These are phyloP conservation scores for Acleris holmiana DNA, from an alignment of 2,888 invertebrate genomes.

Conservation along the genomic window DNA sequence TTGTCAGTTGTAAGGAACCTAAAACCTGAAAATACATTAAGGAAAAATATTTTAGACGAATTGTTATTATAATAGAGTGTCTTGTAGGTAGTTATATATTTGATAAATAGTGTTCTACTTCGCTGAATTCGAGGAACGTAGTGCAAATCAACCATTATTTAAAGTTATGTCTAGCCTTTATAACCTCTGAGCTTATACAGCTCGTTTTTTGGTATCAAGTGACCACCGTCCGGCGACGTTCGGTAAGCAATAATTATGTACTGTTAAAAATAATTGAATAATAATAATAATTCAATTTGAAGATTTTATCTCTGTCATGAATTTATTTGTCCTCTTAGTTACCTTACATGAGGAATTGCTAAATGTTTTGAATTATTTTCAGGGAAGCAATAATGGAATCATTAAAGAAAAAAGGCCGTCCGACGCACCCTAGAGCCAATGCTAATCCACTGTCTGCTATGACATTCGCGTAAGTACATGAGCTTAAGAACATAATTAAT, in stretches of 20 bases:
- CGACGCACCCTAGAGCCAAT: slow-evolving; percentile 86
- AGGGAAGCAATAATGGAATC: slow-evolving; percentile 75
- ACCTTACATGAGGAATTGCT: background rate
- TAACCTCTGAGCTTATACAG: slow-evolving; percentile 23
- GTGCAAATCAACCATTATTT: slow-evolving; percentile 2
- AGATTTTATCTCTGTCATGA: too few species aligned
- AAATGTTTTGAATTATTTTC: slow-evolving; percentile 24
- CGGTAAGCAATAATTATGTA: slow-evolving; percentile 29
- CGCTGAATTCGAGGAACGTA: slow-evolving; percentile 7
- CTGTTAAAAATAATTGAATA: background rate
- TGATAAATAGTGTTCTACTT: slow-evolving; percentile 18
- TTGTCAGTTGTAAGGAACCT: background rate
- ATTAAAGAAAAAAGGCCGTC: slow-evolving; percentile 79
- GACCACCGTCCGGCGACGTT: slow-evolving; percentile 7
- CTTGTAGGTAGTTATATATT: slow-evolving; percentile 32
- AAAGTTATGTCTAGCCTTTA: slow-evolving; percentile 13
- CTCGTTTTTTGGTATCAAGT: slow-evolving; percentile 23
- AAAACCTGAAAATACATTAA: slow-evolving; percentile 3
- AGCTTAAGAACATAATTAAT: too few species aligned
- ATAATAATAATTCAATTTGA: background rate
- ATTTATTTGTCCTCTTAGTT: background rate
- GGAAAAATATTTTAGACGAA: slow-evolving; percentile 1
- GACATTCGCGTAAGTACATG: slow-evolving; percentile 86
- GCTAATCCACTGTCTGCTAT: slow-evolving; percentile 87
- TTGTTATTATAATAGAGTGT: slow-evolving; percentile 7